A percentile compares a stretch with the other conserved stretches of the same genome.
Conservation (phyloP, 2,888 invertebrate species). For the Hylaea fasciaria region DNA sequence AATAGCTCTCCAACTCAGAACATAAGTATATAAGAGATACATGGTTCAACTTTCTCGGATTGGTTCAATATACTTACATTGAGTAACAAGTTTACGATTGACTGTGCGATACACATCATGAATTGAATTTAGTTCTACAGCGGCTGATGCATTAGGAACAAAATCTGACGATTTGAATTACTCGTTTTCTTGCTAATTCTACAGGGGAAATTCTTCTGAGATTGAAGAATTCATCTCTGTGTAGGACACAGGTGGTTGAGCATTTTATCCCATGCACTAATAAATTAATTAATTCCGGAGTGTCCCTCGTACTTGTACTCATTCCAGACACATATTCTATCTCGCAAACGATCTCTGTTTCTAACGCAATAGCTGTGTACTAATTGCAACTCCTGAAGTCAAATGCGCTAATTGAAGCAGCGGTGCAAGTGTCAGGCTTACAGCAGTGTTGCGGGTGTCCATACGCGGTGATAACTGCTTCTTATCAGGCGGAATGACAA, state of each 20-base stretch:
- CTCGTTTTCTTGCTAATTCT: background rate
- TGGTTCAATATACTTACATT: conserved; percentile 18
- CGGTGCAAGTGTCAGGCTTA: conserved; percentile 24
- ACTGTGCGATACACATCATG: conserved; percentile 3
- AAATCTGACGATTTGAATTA: background rate
- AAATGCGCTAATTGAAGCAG: conserved; percentile 44
- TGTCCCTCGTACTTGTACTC: background rate
- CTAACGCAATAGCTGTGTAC: conserved; percentile 41
- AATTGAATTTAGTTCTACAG: background rate
- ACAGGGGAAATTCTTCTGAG: too few species aligned
- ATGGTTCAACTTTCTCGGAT: conserved; percentile 26
- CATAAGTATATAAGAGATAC: conserved; percentile 11
- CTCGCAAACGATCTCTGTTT: conserved; percentile 23
- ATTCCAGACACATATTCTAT: background rate
- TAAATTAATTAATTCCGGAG: background rate
- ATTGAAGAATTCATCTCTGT: background rate
- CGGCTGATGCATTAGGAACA: background rate
- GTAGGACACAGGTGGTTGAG: too few species aligned
- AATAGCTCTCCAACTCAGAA: conserved; percentile 1
- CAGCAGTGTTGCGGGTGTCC: background rate
- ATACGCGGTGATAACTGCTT: background rate
- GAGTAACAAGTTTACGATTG: conserved; percentile 24
- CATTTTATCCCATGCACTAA: too few species aligned
- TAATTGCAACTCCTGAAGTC: conserved; percentile 46
- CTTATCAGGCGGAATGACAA: too few species aligned